phyloP scores from a whole-genome alignment of 2,888 invertebrate genomes.

The Meliscaeva auricollis region DNA sequence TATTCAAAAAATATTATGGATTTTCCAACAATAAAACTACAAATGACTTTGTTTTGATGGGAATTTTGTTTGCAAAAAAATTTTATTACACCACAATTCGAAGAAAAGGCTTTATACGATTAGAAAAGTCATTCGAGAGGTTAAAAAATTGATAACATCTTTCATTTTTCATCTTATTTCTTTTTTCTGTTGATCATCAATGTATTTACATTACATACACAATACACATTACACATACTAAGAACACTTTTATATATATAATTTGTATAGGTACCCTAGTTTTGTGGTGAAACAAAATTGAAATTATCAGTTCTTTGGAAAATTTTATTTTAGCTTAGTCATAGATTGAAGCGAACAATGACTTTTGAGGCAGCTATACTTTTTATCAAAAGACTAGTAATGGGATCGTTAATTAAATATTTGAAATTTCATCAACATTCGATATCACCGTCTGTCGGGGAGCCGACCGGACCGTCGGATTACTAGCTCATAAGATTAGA shows the following conservation, averaged over 20 bases:
- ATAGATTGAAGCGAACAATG: no score
- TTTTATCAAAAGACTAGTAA: no score
- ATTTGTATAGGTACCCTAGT: neutral
- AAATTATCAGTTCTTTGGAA: constrained; percentile 11
- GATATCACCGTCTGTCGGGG: no score
- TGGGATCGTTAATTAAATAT: no score
- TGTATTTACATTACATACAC: no score
- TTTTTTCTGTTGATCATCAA: neutral
- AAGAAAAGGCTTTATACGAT: constrained; percentile 6
- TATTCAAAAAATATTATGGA: neutral
- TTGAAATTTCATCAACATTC: no score
- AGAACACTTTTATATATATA: neutral
- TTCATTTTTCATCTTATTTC: no score
- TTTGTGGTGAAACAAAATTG: neutral
- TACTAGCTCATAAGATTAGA: no score
- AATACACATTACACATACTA: no score
- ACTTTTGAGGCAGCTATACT: no score
- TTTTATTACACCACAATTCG: neutral
- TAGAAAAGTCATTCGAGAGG: constrained; percentile 31
- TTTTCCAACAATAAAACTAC: neutral
- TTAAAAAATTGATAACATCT: constrained; percentile 19
- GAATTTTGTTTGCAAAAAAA: constrained; percentile 16
- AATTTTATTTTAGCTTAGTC: constrained; percentile 20
- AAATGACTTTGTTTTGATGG: neutral
- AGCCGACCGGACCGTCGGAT: no score